Conservation (phyloP, 2,113 vertebrate genomes). For the Dasyprocta punctata region DNA sequence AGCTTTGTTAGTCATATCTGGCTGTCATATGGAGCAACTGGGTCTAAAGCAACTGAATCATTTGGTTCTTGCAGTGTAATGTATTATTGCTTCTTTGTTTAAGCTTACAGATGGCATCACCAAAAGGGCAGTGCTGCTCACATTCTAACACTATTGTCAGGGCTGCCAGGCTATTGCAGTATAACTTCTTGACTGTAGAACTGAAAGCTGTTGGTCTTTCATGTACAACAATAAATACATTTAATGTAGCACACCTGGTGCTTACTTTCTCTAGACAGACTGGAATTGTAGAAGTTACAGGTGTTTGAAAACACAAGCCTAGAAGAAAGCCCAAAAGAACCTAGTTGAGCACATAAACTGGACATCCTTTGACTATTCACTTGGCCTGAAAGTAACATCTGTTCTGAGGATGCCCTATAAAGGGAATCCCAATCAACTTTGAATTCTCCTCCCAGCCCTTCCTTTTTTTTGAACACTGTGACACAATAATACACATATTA, state of each 20-base stretch:
- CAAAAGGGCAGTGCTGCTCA: accelerated
- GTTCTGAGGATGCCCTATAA: neutral
- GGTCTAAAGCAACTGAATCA: accelerated
- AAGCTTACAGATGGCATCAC: neutral
- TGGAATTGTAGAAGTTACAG: neutral
- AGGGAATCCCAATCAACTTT: neutral
- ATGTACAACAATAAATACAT: neutral
- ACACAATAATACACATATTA: neutral
- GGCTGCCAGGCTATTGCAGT: neutral
- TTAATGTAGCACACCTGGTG: neutral
- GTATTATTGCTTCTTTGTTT: neutral
- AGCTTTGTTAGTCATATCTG: accelerated
- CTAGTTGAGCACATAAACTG: neutral
- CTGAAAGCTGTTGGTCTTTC: neutral
- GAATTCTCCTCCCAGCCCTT: neutral
- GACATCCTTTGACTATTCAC: neutral
- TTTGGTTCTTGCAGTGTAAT: neutral
- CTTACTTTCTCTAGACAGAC: neutral
- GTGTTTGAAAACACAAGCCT: neutral
- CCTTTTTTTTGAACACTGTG: neutral
- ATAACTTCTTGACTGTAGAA: neutral
- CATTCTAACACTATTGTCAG: neutral
- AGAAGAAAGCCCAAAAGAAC: neutral
- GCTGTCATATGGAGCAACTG: neutral
- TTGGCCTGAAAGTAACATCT: neutral